Percentiles rank a stretch among this genome's conserved stretches.
Evolutionary conservation across 30 jellyfish, hydroid and myxozoan genomes (phyloP).

Genomic region (Clytia hemisphaerica): DNA sequence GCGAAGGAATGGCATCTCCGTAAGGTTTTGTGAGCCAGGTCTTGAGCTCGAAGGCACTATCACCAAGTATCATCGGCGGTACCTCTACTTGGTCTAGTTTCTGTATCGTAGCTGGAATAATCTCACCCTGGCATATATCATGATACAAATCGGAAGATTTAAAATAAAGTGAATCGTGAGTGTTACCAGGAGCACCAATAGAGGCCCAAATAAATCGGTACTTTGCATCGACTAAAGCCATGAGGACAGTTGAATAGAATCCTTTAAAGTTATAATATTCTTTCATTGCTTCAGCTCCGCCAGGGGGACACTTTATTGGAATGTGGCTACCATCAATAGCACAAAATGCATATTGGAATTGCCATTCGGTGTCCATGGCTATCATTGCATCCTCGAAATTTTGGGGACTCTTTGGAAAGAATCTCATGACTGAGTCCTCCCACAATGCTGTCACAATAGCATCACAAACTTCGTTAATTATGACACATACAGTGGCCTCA

Average conservation of each 20-base stretch:
- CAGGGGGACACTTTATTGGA: constrained; percentile 43
- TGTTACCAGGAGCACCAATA: constrained; percentile 43
- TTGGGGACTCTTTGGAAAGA: constrained; percentile 37
- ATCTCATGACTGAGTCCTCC: no score
- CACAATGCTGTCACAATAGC: no score
- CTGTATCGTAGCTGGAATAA: not conserved
- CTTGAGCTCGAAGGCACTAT: constrained; percentile 34
- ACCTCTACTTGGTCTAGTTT: not conserved
- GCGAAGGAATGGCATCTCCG: constrained; percentile 9
- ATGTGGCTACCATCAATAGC: constrained; percentile 41
- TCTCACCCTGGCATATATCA: not conserved
- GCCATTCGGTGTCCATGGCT: constrained; percentile 58
- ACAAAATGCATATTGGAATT: constrained; percentile 41
- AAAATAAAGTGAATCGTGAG: constrained; percentile 35
- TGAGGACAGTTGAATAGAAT: constrained; percentile 34
- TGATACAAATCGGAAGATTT: constrained; percentile 28
- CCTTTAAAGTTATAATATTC: constrained; percentile 38
- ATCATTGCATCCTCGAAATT: constrained; percentile 27
- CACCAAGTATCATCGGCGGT: constrained; percentile 32
- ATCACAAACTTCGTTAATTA: no score
- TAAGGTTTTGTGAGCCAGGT: constrained; percentile 39
- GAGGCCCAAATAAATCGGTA: constrained; percentile 60
- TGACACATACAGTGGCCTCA: no score
- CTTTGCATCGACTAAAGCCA: constrained; percentile 56
- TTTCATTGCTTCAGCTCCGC: constrained; percentile 53